These are phyloP conservation scores for Paralvinella palmiformis DNA, from an alignment of 1,140 invertebrate species.

Conservation along the genomic window DNA sequence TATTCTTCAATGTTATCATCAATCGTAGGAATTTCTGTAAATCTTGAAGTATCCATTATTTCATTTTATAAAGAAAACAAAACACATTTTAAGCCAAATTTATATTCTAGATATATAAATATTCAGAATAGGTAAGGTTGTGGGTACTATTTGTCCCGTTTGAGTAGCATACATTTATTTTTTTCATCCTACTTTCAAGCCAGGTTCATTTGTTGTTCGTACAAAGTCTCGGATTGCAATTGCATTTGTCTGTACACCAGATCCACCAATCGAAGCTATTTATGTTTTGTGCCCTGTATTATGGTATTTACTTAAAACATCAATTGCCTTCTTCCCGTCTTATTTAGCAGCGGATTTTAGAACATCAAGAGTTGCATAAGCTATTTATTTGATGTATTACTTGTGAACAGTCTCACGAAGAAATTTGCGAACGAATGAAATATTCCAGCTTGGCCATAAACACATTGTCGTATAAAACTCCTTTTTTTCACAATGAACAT, in stretches of 20 bases:
- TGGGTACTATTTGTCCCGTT: neutral
- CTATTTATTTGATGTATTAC: neutral
- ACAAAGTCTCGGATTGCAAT: neutral
- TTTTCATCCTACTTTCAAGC: neutral
- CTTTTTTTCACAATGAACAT: conserved; percentile 1
- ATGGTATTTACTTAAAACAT: neutral
- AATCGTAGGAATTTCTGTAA: neutral
- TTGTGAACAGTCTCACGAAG: neutral
- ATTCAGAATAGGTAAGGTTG: neutral
- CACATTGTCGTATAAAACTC: neutral
- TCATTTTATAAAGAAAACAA: neutral
- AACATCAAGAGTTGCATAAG: neutral
- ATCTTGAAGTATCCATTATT: neutral
- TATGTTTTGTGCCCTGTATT: neutral
- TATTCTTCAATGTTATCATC: conserved; percentile 7
- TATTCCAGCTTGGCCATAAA: neutral
- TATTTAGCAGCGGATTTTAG: neutral
- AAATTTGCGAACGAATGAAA: neutral
- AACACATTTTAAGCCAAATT: neutral
- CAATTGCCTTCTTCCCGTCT: neutral
- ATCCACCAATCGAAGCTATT: neutral
- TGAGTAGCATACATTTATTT: neutral
- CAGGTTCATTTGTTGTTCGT: neutral
- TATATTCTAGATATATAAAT: neutral
- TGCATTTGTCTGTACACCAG: neutral